phyloP scores from a whole-genome alignment of 2,888 invertebrate genomes.

The Copidosoma aretas region DNA sequence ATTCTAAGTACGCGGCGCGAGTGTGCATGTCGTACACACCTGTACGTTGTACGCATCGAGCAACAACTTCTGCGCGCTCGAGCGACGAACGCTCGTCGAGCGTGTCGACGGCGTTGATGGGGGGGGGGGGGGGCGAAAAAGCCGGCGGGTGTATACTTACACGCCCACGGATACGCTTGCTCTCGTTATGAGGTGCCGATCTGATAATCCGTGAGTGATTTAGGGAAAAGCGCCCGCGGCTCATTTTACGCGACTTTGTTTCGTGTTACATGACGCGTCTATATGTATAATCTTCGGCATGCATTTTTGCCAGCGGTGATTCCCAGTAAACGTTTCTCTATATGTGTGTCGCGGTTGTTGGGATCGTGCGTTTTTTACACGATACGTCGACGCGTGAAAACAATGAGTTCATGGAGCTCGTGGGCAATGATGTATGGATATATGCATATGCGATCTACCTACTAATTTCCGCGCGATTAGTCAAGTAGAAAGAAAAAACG shows the following conservation, averaged over 20 bases:
- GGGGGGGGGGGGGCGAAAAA: no score
- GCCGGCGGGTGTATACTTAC: no score
- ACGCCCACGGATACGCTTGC: no score
- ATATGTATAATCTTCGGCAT: background rate
- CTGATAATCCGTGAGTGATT: constrained; percentile 18
- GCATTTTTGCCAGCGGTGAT: no score
- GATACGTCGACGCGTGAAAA: background rate
- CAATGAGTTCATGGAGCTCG: constrained; percentile 1
- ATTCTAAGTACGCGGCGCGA: no score
- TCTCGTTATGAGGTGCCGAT: background rate
- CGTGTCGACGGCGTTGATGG: no score
- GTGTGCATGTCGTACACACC: no score
- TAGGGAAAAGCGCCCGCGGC: constrained; percentile 7
- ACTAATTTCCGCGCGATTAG: constrained; percentile 4
- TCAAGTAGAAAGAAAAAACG: constrained; percentile 6
- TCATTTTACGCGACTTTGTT: no score
- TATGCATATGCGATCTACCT: background rate
- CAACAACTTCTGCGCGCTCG: no score
- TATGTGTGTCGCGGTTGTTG: background rate
- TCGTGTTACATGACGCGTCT: background rate
- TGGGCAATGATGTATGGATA: background rate
- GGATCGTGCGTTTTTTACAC: background rate
- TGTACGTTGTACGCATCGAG: no score
- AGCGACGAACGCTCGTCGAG: no score
- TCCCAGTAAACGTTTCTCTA: no score